Evolutionary conservation across 2,797 vertebrate species (phyloP).

Genomic region (Artibeus lituratus): DNA sequence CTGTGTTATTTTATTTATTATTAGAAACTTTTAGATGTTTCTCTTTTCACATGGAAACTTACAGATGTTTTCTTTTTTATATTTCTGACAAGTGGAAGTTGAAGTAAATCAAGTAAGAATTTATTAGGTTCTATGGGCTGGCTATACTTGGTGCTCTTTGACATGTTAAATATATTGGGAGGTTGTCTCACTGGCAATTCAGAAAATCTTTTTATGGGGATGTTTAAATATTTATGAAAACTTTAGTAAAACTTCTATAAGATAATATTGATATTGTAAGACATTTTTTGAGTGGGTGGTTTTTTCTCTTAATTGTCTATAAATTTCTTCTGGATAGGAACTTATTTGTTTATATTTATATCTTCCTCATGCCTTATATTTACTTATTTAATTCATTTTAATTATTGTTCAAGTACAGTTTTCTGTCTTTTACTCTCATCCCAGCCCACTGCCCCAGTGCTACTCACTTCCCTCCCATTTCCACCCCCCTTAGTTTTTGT

Average conservation of each 20-base stretch:
- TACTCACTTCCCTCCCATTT: no score
- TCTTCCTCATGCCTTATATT: neutral
- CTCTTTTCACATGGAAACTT: neutral
- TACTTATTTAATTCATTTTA: neutral
- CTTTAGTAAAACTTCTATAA: neutral
- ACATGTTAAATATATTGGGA: neutral
- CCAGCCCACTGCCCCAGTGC: no score
- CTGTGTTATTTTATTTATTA: neutral
- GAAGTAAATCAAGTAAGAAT: conserved; percentile 11
- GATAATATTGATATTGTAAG: neutral
- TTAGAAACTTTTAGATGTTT: conserved; percentile 11
- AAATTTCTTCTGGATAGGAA: neutral
- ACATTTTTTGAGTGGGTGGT: neutral
- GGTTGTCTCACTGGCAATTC: neutral
- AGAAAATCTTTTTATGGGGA: neutral
- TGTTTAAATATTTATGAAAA: conserved; percentile 26
- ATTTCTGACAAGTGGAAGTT: neutral
- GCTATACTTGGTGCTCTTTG: neutral
- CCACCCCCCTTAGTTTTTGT: no score
- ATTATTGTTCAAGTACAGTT: no score
- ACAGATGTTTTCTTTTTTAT: neutral
- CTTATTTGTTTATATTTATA: neutral
- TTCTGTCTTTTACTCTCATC: no score
- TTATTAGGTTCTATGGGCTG: neutral
- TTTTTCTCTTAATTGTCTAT: neutral